phyloP scores from a whole-genome alignment of 2,113 vertebrate species.

The Paramisgurnus dabryanus region DNA sequence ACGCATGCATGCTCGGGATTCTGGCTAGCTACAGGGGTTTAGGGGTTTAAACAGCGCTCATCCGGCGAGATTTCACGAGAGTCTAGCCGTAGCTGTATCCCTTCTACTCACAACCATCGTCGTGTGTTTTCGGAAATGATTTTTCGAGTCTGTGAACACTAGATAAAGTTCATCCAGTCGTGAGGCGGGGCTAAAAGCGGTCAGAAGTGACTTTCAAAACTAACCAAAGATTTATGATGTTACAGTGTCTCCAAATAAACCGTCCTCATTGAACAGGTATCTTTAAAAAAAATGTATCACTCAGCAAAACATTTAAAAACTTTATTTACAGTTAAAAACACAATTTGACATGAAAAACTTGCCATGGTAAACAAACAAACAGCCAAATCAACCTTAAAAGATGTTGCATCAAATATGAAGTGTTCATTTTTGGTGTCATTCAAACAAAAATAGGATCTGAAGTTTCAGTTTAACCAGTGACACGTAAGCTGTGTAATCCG shows the following conservation, averaged over 20 bases:
- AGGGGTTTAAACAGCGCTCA: too few relatives aligned
- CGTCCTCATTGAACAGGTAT: background rate
- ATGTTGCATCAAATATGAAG: background rate
- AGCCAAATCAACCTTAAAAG: background rate
- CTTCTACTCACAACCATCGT: too few relatives aligned
- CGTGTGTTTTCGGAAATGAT: background rate
- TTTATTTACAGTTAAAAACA: slow-evolving; percentile 74
- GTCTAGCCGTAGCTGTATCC: too few relatives aligned
- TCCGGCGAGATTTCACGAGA: too few relatives aligned
- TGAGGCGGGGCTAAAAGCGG: background rate
- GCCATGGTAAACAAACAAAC: background rate
- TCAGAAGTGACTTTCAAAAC: too few relatives aligned
- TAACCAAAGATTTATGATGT: background rate
- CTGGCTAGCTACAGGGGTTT: too few relatives aligned
- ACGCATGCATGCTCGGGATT: too few relatives aligned
- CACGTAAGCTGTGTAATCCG: background rate
- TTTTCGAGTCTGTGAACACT: background rate
- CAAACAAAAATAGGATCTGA: background rate
- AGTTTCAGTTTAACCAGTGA: background rate
- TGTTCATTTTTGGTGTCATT: background rate
- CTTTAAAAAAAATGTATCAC: background rate
- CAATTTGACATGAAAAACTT: background rate
- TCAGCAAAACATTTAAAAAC: slow-evolving; percentile 63
- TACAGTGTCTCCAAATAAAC: background rate
- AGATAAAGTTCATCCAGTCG: slow-evolving; percentile 15